Base-by-base conservation (phyloP, 1,140 invertebrate species). In the Zaprionus ghesquierei region DNA sequence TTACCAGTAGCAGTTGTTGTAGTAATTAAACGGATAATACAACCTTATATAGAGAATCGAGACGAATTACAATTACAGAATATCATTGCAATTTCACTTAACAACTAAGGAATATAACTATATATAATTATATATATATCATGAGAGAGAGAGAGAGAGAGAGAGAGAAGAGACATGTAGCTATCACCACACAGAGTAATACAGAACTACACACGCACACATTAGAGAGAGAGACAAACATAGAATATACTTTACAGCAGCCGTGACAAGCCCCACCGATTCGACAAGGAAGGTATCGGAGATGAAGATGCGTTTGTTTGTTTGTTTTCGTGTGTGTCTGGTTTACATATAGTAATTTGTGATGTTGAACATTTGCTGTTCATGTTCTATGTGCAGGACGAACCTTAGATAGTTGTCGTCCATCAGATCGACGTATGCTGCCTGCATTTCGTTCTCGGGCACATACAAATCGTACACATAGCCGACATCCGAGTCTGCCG, bases 21-120 rank as follows among this genome's bases (percentile, higher is more conserved):
- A 91, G 90, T 91, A 91, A 91, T 91, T 91, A 90, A 91, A 91
- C 79, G 90, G 90, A 90, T 91, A 91, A 84, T 91, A 82, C 79
- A 91, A 91, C 87, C 90, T 91, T 90, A 89, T 81, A 65, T 73
- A 87, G 84, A 87, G 60, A 75, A 75, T 70, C 72, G n/a, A 75
- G 72, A 86, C 80, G 71, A 79, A 79, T 77, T 74, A 69, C 69
- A 76, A 60, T 71, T 79, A 85, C 79, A 73, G 69, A 66, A 46
- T 63, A 72, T 76, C 79, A 49, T 33, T 49, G 72, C 41, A 69
- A 38, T 73, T 51, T 60, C 9, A 60, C 41, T 60, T 60, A 60
- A 20, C 4, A 25, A 20, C 25, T 46, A 59, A 44, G 33, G 12
- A 35, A 35, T n/a, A 35, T 8, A 35, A 13, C 9, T 35, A n/a